Evolutionary conservation across 2,113 vertebrate species (phyloP).

Genomic region (Aspiorhynchus laticeps): DNA sequence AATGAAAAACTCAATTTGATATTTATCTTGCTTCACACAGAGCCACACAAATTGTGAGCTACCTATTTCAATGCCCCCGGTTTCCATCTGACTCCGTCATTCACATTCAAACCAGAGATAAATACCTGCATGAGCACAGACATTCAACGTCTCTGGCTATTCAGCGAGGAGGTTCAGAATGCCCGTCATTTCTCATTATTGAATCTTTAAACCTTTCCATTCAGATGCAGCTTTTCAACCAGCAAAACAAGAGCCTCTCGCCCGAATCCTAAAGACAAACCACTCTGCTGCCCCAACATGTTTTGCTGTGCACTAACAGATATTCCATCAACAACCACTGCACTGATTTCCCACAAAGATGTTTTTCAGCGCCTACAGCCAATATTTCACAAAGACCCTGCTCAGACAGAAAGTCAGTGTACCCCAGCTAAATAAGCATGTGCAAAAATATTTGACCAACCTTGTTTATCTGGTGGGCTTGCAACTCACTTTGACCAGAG

Average conservation of each 20-base stretch:
- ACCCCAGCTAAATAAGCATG: neutral
- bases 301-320: neutral
- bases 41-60: constrained; percentile 5
- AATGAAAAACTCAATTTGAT: constrained; percentile 45
- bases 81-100: constrained; percentile 2
- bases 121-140: constrained; percentile 9
- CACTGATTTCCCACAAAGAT: neutral
- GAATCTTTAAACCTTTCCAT: constrained; percentile 38
- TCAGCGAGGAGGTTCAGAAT: constrained; percentile 19
- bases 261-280: constrained; percentile 37
- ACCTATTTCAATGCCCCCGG: neutral
- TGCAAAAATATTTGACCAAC: neutral
- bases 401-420: neutral
- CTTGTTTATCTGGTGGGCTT: neutral
- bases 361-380: constrained; percentile 1
- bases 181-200: neutral
- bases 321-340: neutral
- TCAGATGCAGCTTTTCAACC: neutral
- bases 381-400: neutral
- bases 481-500: neutral
- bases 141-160: constrained; percentile 2
- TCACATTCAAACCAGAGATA: constrained; percentile 41
- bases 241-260: constrained; percentile 28
- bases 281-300: constrained; percentile 37
- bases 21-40: constrained; percentile 32